Evolutionary conservation across 2,888 invertebrate genomes (phyloP).

Genomic region (Camptogramma bilineatum): DNA sequence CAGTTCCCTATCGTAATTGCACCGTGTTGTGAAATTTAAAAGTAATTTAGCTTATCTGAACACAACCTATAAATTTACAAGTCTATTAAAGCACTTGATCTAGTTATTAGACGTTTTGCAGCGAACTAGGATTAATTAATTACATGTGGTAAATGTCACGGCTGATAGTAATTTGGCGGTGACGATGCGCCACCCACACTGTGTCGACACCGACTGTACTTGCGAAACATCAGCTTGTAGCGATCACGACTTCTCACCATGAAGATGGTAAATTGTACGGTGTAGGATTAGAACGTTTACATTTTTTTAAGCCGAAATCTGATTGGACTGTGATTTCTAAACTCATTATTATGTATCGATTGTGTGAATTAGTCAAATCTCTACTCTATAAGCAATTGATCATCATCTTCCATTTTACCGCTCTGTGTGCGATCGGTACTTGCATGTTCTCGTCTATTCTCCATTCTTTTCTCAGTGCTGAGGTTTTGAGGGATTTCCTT

Average conservation of each 20-base stretch:
- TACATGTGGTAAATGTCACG: conserved; percentile 34
- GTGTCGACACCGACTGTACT: conserved; percentile 4
- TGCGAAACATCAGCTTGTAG: conserved; percentile 25
- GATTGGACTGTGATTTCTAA: too few species aligned
- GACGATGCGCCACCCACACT: conserved; percentile 29
- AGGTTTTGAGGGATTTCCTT: too few species aligned
- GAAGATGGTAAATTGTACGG: not conserved
- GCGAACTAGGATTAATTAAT: conserved; percentile 37
- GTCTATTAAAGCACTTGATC: conserved; percentile 36
- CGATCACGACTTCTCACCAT: not conserved
- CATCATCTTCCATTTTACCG: too few species aligned
- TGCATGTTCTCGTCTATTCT: too few species aligned
- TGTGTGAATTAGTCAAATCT: too few species aligned
- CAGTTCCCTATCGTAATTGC: conserved; percentile 29
- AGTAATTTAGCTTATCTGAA: conserved; percentile 36
- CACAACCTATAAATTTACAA: conserved; percentile 30
- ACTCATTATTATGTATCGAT: too few species aligned
- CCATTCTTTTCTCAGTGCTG: too few species aligned
- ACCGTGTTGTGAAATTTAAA: conserved; percentile 36
- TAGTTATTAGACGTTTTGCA: conserved; percentile 31
- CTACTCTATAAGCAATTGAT: too few species aligned
- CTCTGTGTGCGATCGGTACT: too few species aligned
- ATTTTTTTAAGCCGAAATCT: too few species aligned
- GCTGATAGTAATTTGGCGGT: conserved; percentile 25
- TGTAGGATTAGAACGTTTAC: not conserved